Percentiles rank a stretch among this genome's conserved stretches.
These are phyloP conservation scores for Eristalis pertinax DNA, from an alignment of 2,888 invertebrate species.

Conservation along the genomic window DNA sequence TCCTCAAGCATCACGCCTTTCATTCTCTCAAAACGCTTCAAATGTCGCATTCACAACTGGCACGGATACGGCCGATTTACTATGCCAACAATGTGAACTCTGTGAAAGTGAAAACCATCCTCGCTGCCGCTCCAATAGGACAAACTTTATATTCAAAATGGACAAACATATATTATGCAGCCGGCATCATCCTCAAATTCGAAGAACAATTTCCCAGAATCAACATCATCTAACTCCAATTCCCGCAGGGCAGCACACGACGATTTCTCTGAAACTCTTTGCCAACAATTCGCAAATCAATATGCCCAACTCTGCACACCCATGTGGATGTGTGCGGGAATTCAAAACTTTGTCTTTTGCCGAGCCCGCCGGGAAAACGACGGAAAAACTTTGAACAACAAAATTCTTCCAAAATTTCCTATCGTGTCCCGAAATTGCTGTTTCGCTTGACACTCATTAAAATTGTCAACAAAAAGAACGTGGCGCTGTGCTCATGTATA, in stretches of 20 bases:
- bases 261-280: not conserved
- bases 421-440: not conserved
- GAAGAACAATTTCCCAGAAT: not conserved
- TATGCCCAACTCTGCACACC: not conserved
- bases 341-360: not conserved
- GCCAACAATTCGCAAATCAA: not conserved
- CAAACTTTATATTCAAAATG: not conserved
- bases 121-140: not conserved
- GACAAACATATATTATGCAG: not conserved
- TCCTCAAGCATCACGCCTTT: too few relatives aligned
- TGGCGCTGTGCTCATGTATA: too few relatives aligned
- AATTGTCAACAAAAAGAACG: not conserved
- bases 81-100: not conserved
- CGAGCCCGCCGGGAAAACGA: not conserved
- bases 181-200: not conserved
- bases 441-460: not conserved
- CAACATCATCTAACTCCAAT: not conserved
- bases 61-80: not conserved
- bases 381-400: not conserved
- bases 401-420: not conserved
- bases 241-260: not conserved
- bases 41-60: not conserved
- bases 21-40: not conserved
- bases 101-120: not conserved
- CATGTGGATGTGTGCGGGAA: not conserved